Evolutionary conservation across 2,113 vertebrate species (phyloP), one percentile per base, ranked within the genome.

Genomic region (Albula goreensis): DNA sequence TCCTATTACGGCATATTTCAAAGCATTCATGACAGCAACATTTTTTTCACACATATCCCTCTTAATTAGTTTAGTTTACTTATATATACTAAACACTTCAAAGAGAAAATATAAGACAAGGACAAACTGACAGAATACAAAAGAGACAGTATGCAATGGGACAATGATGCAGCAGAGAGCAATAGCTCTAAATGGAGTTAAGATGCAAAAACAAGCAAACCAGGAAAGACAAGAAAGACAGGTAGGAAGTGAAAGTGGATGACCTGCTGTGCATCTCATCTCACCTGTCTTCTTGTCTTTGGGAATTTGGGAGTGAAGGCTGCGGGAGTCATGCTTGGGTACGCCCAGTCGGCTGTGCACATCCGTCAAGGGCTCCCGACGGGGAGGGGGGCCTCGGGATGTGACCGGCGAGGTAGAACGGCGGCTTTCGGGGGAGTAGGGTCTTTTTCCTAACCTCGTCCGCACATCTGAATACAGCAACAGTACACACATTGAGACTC

Each of bases 281-380:
- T 0, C 91, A 99, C 98, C 95, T 78, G 96, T 94, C 91, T 98
- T 99, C 90, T 97, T 97, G 90, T 98, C 97, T 91, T 97, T 97
- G 89, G 94, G 93, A 1, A 91, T 85, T 41, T 96, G 96, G 7
- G 96, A 94, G 88, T 94, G 96, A 70, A 94, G 91, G 51, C 95
- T 91, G 91, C 96, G 95, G 41, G 92, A 86, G 31, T 99, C 97
- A 0, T 88, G 90, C 57, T 94, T 97, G 91, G 96, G 95, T 87
- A 96, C 90, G 10, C 98, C 98, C 48, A 99, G 93, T 66, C 98
- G 94, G 91, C 97, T 97, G 89, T 98, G 98, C 48, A 99, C 97
- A 11, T 98, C 97, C 22, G 96, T 97, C 89, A 95, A 83, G 0
- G 97, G 96, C 8, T 99, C 98, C 85, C 97, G 95, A 25, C 96